Evolutionary conservation across 2,113 vertebrate genomes (phyloP), one percentile per base, ranked within the genome.

Genomic region (Symphodus melops): DNA sequence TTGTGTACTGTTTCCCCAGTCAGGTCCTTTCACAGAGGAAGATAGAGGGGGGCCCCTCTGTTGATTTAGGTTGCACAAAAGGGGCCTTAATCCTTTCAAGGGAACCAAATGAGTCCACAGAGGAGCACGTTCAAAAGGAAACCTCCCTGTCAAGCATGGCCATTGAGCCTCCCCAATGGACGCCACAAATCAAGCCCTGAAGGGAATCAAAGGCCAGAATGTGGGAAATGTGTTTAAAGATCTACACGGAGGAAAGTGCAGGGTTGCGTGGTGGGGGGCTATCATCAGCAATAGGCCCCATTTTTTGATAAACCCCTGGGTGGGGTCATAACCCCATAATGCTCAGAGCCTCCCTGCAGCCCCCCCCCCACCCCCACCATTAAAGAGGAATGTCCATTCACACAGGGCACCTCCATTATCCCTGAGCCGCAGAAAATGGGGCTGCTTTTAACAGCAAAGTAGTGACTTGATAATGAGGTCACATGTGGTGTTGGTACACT

Each of bases 61-160:
- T 99, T 99, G 96, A 96, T 98, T 98, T 97, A 96, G 93, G 92
- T 87, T 72, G 87, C 94, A 98, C 96, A 98, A 98, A 98, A 93
- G 95, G 89, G 87, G 82, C 81, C 94, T 91, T 97, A 97, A 97
- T 97, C 96, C 95, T 97, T 97, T 97, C 95, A 96, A 94, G 96
- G 95, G 95, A 96, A 95, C 94, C 95, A 96, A 97, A 96, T 96
- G 95, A 85, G 83, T 94, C 94, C 92, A 92, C 90, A 93, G 93
- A 94, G 96, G 92, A 96, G 94, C 91, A 93, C 89, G 93, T 92
- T 75, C 4, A 92, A 95, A 92, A 96, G 94, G 95, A 96, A 97
- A 94, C 85, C 93, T 95, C 94, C 94, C 95, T 94, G 95, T 96
- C 95, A 96, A 95, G 94, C 92, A 86, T 11, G 87, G 89, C 91